Base-by-base conservation (phyloP, 2,888 invertebrate species). In the Vandiemenella viatica region DNA sequence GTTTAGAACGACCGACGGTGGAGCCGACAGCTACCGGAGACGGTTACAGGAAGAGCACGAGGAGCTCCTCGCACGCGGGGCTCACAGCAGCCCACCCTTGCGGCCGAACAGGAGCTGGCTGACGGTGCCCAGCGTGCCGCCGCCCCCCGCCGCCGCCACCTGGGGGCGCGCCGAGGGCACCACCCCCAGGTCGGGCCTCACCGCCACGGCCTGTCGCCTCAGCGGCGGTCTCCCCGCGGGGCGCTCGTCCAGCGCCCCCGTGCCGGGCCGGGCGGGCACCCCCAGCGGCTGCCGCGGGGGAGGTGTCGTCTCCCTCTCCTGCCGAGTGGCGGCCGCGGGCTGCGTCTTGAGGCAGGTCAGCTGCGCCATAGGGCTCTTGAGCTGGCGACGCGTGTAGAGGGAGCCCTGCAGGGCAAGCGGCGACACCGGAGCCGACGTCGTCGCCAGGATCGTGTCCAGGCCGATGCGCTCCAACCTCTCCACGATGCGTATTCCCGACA, bases 91-190 rank as follows among this genome's bases (percentile, higher is more conserved):
- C 46, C 88, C 89, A 45, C 89, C 89, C 62, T 89, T 89, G 53
- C 89, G 74, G 32, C 88, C 88, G 66, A 89, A 89, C 45, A 88
- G 70, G 59, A 86, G 68, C 50, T 83, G 79, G 67, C 84, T 83
- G 55, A 86, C 76, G 41, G 84, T 83, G 50, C 87, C 87, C 26
- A 87, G 72, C 10, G 45, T n/a, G n/a, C 38, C 19, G 18, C 45
- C 23, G 19, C 37, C 38, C 10, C 40, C 43, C n/a, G 40, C 41
- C 8, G 59, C 10, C 5, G 64, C 60, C 4, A 62, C 57, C 8
- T 59, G 8, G 8, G 19, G 42, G 7, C 19, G n/a, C n/a, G 13
- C 58, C 21, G 57, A 58, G 10, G 53, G 47, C 50, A 65, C 59
- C 23, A 62, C 61, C 21, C 63, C 61, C 45, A 66, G 62, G 54